Conservation (phyloP, 2,113 vertebrate genomes). For the Gasterosteus aculeatus region DNA sequence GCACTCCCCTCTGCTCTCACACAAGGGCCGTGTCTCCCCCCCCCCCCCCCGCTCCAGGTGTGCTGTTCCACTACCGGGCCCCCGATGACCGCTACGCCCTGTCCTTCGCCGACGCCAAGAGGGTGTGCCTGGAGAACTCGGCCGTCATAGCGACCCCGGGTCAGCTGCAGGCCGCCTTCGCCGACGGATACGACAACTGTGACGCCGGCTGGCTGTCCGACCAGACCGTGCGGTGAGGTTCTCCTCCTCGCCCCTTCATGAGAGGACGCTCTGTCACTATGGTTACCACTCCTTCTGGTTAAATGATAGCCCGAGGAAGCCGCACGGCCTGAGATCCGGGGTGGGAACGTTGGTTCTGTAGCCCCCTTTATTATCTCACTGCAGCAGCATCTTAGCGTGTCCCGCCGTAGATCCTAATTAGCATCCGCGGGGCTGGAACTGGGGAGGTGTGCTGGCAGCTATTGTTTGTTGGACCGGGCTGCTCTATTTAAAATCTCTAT, state of each 20-base stretch:
- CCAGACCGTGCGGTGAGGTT: slow-evolving; percentile 87
- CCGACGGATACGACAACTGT: slow-evolving; percentile 96
- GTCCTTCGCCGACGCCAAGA: slow-evolving; percentile 85
- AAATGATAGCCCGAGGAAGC: neutral
- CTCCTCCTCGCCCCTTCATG: neutral
- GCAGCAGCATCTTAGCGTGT: neutral
- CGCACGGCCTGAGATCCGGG: neutral
- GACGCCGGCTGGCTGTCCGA: slow-evolving; percentile 96
- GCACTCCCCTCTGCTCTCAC: slow-evolving; percentile 17
- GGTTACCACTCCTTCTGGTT: neutral
- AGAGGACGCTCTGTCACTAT: neutral
- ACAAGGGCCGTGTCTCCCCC: neutral
- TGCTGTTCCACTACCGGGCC: slow-evolving; percentile 94
- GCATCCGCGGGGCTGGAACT: neutral
- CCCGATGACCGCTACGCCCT: slow-evolving; percentile 89
- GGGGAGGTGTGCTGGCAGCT: slow-evolving; percentile 6
- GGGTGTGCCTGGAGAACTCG: slow-evolving; percentile 88
- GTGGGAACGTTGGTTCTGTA: neutral
- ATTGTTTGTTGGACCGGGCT: neutral
- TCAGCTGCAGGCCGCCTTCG: slow-evolving; percentile 92
- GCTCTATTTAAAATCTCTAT: slow-evolving; percentile 7
- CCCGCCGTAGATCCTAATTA: neutral
- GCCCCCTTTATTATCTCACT: neutral
- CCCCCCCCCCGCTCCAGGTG: slow-evolving; percentile 76
- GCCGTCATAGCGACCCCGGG: slow-evolving; percentile 85